Percentiles rank a stretch among this genome's conserved stretches.
phyloP scores from a whole-genome alignment of 2,797 vertebrate species.

The Malurus leucopterus region DNA sequence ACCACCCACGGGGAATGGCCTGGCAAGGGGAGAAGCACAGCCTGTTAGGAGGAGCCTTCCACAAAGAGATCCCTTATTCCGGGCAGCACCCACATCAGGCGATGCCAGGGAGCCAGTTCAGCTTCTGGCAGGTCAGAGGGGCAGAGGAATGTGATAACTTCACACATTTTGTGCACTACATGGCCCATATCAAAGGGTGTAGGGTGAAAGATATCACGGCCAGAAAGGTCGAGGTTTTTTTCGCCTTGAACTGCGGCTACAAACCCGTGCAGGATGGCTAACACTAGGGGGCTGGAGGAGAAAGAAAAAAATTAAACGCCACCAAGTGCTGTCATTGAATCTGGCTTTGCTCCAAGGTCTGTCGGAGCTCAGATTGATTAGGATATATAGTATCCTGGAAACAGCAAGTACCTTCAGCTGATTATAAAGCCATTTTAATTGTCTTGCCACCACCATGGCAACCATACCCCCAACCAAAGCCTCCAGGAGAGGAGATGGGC shows the following conservation, averaged over 20 bases:
- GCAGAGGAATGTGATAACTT: background rate
- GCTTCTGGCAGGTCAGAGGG: background rate
- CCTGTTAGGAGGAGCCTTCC: slow-evolving; percentile 33
- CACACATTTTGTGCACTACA: background rate
- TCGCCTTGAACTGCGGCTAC: background rate
- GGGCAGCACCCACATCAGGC: slow-evolving; percentile 11
- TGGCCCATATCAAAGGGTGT: background rate
- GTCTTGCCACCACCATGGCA: slow-evolving; percentile 17
- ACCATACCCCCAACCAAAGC: slow-evolving; percentile 1
- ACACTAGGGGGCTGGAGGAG: background rate
- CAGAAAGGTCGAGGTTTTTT: background rate
- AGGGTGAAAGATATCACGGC: background rate
- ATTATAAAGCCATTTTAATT: slow-evolving; percentile 38
- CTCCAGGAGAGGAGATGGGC: background rate
- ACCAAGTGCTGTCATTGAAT: background rate
- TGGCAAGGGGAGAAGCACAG: slow-evolving; percentile 46
- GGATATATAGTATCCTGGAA: slow-evolving; percentile 49
- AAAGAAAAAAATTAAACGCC: background rate
- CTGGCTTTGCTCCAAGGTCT: slow-evolving; percentile 29
- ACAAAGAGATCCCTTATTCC: slow-evolving; percentile 14
- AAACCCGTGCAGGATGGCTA: background rate
- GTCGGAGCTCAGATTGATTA: slow-evolving; percentile 42
- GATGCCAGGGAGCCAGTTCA: background rate
- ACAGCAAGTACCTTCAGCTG: slow-evolving; percentile 28
- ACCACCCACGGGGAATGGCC: slow-evolving; percentile 52